Evolutionary conservation across 2,888 invertebrate genomes (phyloP).

Genomic region (Prosapia bicincta): DNA sequence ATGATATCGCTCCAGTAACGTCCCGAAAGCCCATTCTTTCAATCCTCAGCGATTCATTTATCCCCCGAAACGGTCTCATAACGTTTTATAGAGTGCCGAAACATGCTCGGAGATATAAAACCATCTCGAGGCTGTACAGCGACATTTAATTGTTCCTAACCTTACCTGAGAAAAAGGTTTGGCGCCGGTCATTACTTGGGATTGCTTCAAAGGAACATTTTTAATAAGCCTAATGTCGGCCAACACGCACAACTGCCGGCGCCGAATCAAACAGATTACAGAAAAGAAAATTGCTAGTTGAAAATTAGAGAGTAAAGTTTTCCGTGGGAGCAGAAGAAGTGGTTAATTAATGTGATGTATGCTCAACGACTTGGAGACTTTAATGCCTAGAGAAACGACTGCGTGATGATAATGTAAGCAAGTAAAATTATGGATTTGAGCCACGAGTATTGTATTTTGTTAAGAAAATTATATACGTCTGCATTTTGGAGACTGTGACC

Average conservation of each 20-base stretch:
- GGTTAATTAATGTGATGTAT: background rate
- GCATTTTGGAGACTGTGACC: too few species aligned
- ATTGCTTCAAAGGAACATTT: conserved; percentile 10
- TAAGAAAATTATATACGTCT: too few species aligned
- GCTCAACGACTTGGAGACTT: background rate
- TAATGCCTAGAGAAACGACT: background rate
- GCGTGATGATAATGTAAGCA: background rate
- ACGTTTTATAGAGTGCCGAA: background rate
- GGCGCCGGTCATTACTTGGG: conserved; percentile 4
- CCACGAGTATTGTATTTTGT: too few species aligned
- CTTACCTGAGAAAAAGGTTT: conserved; percentile 3
- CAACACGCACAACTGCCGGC: conserved; percentile 18
- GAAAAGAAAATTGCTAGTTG: conserved; percentile 26
- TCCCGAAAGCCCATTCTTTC: background rate
- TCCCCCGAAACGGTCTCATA: background rate
- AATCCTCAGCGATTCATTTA: background rate
- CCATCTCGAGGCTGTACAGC: background rate
- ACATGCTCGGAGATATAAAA: background rate
- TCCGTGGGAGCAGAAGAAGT: background rate
- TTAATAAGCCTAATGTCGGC: conserved; percentile 28
- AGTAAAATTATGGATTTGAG: too few species aligned
- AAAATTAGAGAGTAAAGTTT: conserved; percentile 12
- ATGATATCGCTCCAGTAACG: background rate
- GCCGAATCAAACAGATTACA: conserved; percentile 27
- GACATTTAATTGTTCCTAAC: background rate